phyloP scores from a whole-genome alignment of 53 echinoderm and acorn worm species.

The Astropecten irregularis region DNA sequence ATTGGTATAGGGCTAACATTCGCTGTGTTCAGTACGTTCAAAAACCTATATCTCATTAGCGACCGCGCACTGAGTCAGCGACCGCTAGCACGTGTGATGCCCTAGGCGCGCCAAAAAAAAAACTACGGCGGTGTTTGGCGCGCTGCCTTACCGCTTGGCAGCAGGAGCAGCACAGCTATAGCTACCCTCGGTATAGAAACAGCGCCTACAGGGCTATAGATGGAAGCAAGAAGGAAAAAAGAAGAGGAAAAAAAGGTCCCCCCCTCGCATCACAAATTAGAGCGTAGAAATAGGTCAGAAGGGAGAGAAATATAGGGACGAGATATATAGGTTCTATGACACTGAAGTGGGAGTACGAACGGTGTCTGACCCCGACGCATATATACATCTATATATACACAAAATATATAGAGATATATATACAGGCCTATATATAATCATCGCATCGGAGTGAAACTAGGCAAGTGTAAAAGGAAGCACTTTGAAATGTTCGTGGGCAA shows the following conservation, averaged over 20 bases:
- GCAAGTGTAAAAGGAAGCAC: too few species aligned
- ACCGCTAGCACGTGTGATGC: conserved; percentile 43
- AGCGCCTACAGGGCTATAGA: conserved; percentile 18
- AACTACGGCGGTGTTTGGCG: background rate
- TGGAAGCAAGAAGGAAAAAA: background rate
- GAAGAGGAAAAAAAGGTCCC: background rate
- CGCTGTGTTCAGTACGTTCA: conserved; percentile 10
- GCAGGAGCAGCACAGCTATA: conserved; percentile 16
- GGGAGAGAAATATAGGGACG: conserved; percentile 1
- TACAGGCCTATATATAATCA: too few species aligned
- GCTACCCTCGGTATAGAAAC: background rate
- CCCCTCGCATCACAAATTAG: conserved; percentile 48
- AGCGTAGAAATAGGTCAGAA: conserved; percentile 59
- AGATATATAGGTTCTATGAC: conserved; percentile 23
- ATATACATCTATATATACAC: too few species aligned
- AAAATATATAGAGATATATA: too few species aligned
- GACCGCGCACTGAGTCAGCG: conserved; percentile 14
- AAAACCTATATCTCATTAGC: conserved; percentile 36
- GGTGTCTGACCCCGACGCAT: conserved; percentile 49
- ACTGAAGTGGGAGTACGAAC: conserved; percentile 40
- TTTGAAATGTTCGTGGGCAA: too few species aligned
- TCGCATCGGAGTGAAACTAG: too few species aligned
- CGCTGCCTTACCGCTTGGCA: background rate
- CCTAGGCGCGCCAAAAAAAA: background rate
- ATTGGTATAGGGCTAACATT: background rate